Base-by-base conservation (phyloP, 2,888 invertebrate species). In the Biston betularia region DNA sequence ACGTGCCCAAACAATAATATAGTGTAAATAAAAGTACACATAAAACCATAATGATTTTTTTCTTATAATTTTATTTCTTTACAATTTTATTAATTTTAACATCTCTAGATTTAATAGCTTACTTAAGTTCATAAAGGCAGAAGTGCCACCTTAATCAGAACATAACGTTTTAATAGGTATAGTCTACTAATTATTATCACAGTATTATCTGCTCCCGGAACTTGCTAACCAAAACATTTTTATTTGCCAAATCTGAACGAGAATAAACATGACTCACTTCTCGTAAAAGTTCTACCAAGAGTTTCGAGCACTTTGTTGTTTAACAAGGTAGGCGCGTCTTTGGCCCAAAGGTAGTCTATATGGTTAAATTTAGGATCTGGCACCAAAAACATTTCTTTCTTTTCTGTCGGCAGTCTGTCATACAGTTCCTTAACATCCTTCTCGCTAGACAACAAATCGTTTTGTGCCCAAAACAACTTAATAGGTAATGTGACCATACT, bases 381-480 rank as follows among this genome's bases (percentile, higher is more conserved):
- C 0, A 97, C 94, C 74, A 94, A 86, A 74, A 94, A 95, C 76
- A 93, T 83, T 7, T 94, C 95, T 6, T 95, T 88, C 2, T 89
- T 86, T 0, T 54, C 84, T 0, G 38, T 4, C 6, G 94, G 91
- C 44, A 97, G 75, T 56, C 86, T 85, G 0, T 87, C 81, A 46
- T 91, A 91, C 24, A 96, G 82, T 54, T 81, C 84, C 59, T 83
- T 75, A 0, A 96, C 95, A 78, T 96, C 96, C 89, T 94, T 84
- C 68, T 95, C 93, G 78, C 95, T 95, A 0, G 97, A 95, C 2
- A 97, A 81, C 91, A 95, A 95, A 84, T 97, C 98, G 72, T 97
- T 96, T 55, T 94, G 90, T 0, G 95, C 95, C 86, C 95, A 96
- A 85, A 96, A 96, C 40, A 97, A 78, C 42, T 95, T 95, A 7